phyloP scores from a whole-genome alignment of 2,888 invertebrate species.

The Dorcus hopei region DNA sequence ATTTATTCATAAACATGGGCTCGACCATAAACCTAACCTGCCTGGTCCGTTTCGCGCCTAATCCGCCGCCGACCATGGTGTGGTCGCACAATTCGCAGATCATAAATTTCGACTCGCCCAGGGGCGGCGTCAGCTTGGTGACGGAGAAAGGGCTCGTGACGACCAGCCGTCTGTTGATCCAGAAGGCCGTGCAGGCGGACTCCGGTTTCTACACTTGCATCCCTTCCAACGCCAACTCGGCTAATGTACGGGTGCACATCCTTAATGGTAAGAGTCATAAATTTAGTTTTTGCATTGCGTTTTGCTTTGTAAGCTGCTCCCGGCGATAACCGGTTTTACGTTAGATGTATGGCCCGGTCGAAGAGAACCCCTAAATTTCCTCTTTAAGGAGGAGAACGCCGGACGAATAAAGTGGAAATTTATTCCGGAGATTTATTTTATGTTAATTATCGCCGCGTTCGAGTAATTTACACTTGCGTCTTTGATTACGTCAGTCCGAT shows the following conservation, averaged over 20 bases:
- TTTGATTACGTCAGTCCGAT: too few relatives aligned
- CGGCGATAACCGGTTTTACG: neutral
- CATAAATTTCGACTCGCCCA: slow-evolving; percentile 87
- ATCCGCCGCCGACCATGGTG: slow-evolving; percentile 77
- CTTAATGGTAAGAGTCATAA: slow-evolving; percentile 69
- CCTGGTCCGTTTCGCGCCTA: slow-evolving; percentile 77
- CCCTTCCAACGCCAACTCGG: slow-evolving; percentile 79
- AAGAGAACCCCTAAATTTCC: too few relatives aligned
- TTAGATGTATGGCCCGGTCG: too few relatives aligned
- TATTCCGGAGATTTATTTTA: too few relatives aligned
- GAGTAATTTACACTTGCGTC: too few relatives aligned
- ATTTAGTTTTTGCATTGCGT: slow-evolving; percentile 2
- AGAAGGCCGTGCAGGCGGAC: slow-evolving; percentile 75
- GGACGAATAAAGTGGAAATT: too few relatives aligned
- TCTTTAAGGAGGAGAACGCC: too few relatives aligned
- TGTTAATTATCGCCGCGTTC: too few relatives aligned
- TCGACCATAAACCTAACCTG: slow-evolving; percentile 88
- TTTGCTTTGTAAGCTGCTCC: neutral
- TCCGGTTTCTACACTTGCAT: slow-evolving; percentile 81
- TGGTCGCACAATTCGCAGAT: slow-evolving; percentile 82
- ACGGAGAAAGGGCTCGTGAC: slow-evolving; percentile 83
- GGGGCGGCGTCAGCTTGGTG: slow-evolving; percentile 83
- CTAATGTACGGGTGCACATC: slow-evolving; percentile 78
- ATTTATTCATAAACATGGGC: slow-evolving; percentile 80
- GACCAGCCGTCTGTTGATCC: slow-evolving; percentile 78